Evolutionary conservation across 2,888 invertebrate species (phyloP), one percentile per base, ranked within the genome.

Genomic region (Monoplex corrugatus): DNA sequence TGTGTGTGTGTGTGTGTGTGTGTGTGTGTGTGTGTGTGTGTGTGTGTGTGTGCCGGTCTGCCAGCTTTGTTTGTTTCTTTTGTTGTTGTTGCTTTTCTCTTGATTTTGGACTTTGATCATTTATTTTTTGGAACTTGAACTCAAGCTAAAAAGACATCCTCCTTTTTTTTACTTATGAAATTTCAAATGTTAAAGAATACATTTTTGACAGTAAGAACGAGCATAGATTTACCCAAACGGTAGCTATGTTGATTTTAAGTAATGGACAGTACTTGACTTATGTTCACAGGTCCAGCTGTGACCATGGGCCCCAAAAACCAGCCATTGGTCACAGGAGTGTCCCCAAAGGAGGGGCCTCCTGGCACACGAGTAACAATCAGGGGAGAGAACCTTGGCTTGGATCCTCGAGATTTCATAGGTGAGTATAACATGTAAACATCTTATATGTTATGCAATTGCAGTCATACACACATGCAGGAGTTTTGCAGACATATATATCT

Each of bases 311-410:
- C 89, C 38, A 89, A 45, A 68, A 89, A 88, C 35, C 87, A 86
- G 23, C 95, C 96, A 0, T 92, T 95, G 40, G 95, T 95, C 0
- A 96, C 95, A 28, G 99, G 99, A 43, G 97, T 99, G 91, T 99
- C 99, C 5, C 99, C 99, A 0, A 99, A 99, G 95, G 99, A 99
- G 96, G 99, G 99, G 0, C 98, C 98, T 78, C 99, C 99, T 19
- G 99, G 99, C 16, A 99, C 99, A 0, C 97, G 98, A 93, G 98
- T 99, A 0, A 99, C 98, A 40, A 98, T 99, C 95, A 97, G 99
- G 92, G 99, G 99, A 90, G 99, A 99, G 97, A 98, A 99, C 97
- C 97, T 99, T 83, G 99, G 99, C 40, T 97, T 96, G 68, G 98
- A 97, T 93, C 97, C 97, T 6, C 97, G 97, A 91, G 99, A 99